These are phyloP conservation scores for Epizoanthus scotinus DNA, from an alignment of 92 coral and sea anemone genomes.

Conservation along the genomic window DNA sequence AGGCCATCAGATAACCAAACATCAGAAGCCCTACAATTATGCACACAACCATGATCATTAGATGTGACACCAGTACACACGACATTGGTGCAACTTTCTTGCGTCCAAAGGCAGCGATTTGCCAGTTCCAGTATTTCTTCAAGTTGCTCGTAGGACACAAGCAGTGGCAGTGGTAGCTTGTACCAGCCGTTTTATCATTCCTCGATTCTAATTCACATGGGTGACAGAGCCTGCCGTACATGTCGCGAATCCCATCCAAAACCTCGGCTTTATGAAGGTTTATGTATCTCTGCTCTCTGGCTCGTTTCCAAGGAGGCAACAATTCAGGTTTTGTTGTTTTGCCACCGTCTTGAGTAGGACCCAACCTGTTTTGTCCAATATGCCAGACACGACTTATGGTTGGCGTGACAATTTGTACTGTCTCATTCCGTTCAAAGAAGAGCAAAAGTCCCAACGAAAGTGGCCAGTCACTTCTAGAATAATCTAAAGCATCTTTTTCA, in stretches of 20 bases:
- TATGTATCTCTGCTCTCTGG: conserved; percentile 68
- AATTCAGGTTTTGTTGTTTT: conserved; percentile 26
- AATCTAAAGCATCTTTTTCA: conserved; percentile 75
- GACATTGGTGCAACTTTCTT: conserved; percentile 60
- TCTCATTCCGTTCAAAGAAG: conserved; percentile 79
- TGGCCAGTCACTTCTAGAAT: conserved; percentile 88
- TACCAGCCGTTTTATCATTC: conserved; percentile 59
- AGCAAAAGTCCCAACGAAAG: conserved; percentile 82
- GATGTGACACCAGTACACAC: conserved; percentile 80
- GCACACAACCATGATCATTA: conserved; percentile 78
- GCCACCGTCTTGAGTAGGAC: conserved; percentile 42
- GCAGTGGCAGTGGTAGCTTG: conserved; percentile 70
- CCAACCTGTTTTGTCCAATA: conserved; percentile 73
- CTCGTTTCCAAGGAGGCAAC: conserved; percentile 87
- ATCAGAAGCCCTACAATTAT: conserved; percentile 68
- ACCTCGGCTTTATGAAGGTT: conserved; percentile 74
- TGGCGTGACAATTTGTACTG: conserved; percentile 84
- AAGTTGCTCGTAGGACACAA: conserved; percentile 76
- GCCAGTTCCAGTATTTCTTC: conserved; percentile 84
- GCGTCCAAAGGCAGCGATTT: conserved; percentile 75
- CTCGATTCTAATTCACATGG: conserved; percentile 83
- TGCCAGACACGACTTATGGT: conserved; percentile 98
- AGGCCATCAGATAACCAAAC: conserved; percentile 78
- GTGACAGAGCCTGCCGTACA: conserved; percentile 86
- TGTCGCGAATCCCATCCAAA: conserved; percentile 75